These are phyloP conservation scores for Odocoileus hemionus DNA, from an alignment of 2,113 vertebrate genomes.

Conservation along the genomic window DNA sequence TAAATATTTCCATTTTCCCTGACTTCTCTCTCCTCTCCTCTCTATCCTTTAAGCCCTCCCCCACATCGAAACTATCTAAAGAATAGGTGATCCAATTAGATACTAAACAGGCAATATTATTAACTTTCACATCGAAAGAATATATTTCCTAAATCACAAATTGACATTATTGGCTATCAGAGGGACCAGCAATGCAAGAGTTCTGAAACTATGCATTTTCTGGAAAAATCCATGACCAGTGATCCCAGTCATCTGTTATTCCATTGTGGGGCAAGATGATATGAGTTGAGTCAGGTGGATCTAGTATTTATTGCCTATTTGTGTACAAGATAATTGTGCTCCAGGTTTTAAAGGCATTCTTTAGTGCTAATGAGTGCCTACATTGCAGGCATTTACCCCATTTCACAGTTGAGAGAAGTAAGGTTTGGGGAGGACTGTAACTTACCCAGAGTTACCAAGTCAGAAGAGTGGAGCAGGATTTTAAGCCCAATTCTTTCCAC, in stretches of 20 bases:
- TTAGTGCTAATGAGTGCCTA: background rate
- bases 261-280: background rate
- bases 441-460: background rate
- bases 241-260: background rate
- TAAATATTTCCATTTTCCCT: background rate
- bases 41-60: fast-evolving
- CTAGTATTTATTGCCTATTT: background rate
- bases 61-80: background rate
- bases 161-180: background rate
- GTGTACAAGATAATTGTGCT: background rate
- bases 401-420: background rate
- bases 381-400: background rate
- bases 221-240: background rate
- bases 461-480: background rate
- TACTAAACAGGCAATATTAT: background rate
- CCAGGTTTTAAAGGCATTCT: background rate
- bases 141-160: background rate
- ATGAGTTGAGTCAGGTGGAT: background rate
- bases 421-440: background rate
- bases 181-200: background rate
- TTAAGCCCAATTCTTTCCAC: background rate
- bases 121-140: background rate
- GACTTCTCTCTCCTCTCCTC: background rate
- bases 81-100: background rate
- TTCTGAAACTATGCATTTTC: background rate